Conservation (phyloP, 1,140 invertebrate genomes). For the Notospermus geniculatus region DNA sequence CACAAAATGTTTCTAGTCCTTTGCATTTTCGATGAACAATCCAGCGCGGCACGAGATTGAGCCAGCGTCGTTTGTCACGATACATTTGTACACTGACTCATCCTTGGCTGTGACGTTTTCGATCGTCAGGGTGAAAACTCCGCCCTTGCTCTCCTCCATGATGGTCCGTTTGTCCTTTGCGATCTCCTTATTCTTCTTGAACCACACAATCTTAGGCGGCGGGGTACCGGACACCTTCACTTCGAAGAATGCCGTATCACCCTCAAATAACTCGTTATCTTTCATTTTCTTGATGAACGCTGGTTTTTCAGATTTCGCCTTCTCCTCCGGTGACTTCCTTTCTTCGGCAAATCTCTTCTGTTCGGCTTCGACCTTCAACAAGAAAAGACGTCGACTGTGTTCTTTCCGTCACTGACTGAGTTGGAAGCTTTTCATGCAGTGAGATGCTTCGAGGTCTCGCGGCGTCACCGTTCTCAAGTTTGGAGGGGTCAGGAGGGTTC, state of each 20-base stretch:
- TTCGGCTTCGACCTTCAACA: slow-evolving; percentile 33
- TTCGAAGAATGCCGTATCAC: slow-evolving; percentile 43
- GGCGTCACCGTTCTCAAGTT: slow-evolving; percentile 31
- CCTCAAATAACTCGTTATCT: slow-evolving; percentile 30
- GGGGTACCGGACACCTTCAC: slow-evolving; percentile 45
- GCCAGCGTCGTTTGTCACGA: slow-evolving; percentile 43
- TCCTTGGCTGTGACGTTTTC: slow-evolving; percentile 60
- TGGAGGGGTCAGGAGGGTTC: slow-evolving; percentile 10
- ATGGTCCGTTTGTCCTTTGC: slow-evolving; percentile 28
- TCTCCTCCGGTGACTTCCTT: background rate
- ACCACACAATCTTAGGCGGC: slow-evolving; percentile 46
- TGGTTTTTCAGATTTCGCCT: slow-evolving; percentile 17
- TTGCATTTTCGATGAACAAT: slow-evolving; percentile 34
- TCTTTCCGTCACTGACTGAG: slow-evolving; percentile 26
- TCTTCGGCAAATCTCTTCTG: slow-evolving; percentile 13
- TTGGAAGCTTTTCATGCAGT: slow-evolving; percentile 35
- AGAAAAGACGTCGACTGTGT: background rate
- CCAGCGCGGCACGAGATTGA: slow-evolving; percentile 38
- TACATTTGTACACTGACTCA: slow-evolving; percentile 65
- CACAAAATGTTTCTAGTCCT: background rate
- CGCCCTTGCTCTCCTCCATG: slow-evolving; percentile 33
- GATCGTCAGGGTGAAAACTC: slow-evolving; percentile 66
- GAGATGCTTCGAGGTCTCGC: slow-evolving; percentile 37
- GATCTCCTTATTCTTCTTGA: slow-evolving; percentile 35
- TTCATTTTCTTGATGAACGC: slow-evolving; percentile 42